Conservation (phyloP, 2,888 invertebrate genomes). For the Lepetodrilus schrolli region DNA sequence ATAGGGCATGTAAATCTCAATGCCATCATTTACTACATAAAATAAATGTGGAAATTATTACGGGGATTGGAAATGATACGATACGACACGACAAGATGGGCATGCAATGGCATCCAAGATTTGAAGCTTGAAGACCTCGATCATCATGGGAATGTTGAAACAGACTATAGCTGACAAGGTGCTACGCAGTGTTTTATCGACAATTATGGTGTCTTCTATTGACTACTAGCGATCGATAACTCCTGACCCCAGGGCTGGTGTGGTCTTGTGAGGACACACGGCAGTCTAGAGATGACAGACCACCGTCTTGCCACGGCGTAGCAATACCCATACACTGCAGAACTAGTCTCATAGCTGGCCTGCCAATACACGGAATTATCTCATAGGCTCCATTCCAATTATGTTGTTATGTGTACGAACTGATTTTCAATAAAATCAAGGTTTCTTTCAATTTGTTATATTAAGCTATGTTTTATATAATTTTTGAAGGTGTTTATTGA, state of each 20-base stretch:
- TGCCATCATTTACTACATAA: no score
- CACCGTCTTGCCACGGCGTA: neutral
- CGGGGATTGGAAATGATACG: neutral
- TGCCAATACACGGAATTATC: neutral
- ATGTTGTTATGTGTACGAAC: no score
- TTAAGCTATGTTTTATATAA: no score
- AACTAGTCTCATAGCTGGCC: neutral
- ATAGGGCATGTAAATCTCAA: no score
- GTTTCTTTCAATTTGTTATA: no score
- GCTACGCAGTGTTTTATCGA: neutral
- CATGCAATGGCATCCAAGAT: neutral
- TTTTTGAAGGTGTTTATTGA: no score
- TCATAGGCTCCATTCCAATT: neutral
- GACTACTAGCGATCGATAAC: conserved; percentile 4
- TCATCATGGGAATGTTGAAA: neutral
- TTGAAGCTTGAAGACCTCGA: neutral
- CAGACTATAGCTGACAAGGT: neutral
- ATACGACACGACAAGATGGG: neutral
- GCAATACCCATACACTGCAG: neutral
- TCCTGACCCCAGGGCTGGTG: neutral
- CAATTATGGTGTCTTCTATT: neutral
- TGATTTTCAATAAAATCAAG: no score
- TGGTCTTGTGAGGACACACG: neutral
- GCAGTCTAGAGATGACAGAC: neutral
- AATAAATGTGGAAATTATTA: no score